Evolutionary conservation across 2,797 vertebrate genomes (phyloP), one percentile per base, ranked within the genome.

Genomic region (Alosa sapidissima): DNA sequence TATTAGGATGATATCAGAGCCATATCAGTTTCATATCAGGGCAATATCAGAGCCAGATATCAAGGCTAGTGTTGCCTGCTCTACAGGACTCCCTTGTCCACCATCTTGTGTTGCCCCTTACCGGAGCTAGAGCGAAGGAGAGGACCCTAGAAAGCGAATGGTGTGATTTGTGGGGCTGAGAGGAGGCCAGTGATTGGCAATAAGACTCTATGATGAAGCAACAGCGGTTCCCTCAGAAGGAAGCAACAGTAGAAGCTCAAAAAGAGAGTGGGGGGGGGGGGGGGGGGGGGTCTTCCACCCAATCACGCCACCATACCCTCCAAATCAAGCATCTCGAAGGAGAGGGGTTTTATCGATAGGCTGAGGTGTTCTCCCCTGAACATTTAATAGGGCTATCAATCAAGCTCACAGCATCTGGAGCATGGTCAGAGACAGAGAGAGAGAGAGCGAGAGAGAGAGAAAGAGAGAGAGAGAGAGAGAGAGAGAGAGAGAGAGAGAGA

Each of bases 271-370:
- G 19, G 54, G 86, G 54, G 75, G 86, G 54, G 75, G 86, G 54
- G 75, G 6, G 19, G 54, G 5, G 16, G 19, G 86, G 54, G 75
- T 62, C 87, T 91, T 45, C 58, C 82, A 86, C 81, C 83, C 82
- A 91, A 92, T 92, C 91, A 92, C 85, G 85, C 90, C 82, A 88
- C 90, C 48, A 81, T 19, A 60, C 21, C 58, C 58, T 24, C 21
- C 58, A 4, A 60, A 60, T 19, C 21, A 60, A 8, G 21, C n/a
- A 0, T 55, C 54, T 90, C 84, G 28, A 84, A 81, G 83, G 68
- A 60, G 85, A 58, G 51, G 81, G 88, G 55, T 55, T 84, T 45
- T 65, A 78, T 60, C 19, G 16, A 60, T 51, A 75, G 52, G 86
- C 14, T 48, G 85, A 89, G 85, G 86, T 88, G 81, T 85, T 89